These are phyloP conservation scores for Planococcus citri DNA, from an alignment of 1,140 invertebrate species.

Conservation along the genomic window DNA sequence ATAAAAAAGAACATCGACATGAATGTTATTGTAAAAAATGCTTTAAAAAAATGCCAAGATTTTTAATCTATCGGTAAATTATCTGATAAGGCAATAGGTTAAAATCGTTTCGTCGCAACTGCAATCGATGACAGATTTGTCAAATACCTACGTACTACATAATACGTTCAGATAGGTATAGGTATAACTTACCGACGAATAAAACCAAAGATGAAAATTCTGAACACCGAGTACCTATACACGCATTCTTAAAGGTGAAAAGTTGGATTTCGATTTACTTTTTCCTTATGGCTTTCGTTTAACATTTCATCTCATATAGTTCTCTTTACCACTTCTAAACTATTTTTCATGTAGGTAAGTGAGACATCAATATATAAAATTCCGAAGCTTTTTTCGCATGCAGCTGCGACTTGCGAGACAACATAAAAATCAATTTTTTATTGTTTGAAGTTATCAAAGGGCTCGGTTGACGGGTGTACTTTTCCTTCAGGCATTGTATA, in stretches of 20 bases:
- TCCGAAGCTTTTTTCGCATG: neutral
- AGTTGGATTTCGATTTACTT: neutral
- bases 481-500: neutral
- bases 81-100: too few relatives aligned
- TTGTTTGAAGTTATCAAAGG: constrained; percentile 3
- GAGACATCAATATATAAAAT: constrained; percentile 4
- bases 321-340: constrained; percentile 6
- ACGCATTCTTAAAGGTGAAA: neutral
- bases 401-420: too few relatives aligned
- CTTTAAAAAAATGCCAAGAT: too few relatives aligned
- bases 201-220: neutral
- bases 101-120: too few relatives aligned
- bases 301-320: neutral
- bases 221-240: neutral
- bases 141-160: too few relatives aligned
- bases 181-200: too few relatives aligned
- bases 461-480: neutral
- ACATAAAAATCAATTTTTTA: constrained; percentile 8
- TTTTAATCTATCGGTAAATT: too few relatives aligned
- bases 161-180: too few relatives aligned
- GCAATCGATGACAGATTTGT: too few relatives aligned
- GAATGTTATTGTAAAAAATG: too few relatives aligned
- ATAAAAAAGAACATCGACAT: too few relatives aligned
- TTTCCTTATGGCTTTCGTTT: constrained; percentile 2
- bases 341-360: constrained; percentile 4